Evolutionary conservation across 2,113 vertebrate genomes (phyloP), one percentile per base, ranked within the genome.

Genomic region (Paradoxurus hermaphroditus): DNA sequence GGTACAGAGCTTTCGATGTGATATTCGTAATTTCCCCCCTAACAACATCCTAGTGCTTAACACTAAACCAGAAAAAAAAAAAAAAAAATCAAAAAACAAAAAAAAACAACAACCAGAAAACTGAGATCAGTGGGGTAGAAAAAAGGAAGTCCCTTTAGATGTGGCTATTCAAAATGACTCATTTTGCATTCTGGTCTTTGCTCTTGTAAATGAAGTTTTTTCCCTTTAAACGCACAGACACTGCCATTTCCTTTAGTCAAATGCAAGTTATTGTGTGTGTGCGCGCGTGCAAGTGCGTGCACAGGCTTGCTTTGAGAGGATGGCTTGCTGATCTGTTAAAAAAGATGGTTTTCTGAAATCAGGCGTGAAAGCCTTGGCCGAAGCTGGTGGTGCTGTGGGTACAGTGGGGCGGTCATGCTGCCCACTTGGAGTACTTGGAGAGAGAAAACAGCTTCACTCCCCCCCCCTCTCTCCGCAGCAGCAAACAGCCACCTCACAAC

Each of bases 331-430:
- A 82, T 97, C 46, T 94, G 97, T 86, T 86, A 81, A 68, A 92
- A 98, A 97, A 96, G 94, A 78, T 98, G 92, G 36, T 98, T 98
- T 98, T 96, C 96, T 96, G 96, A 95, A 97, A 92, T 97, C 92
- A 90, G 73, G 53, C 46, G 97, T 86, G 72, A 97, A 98, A 95
- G 96, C 34, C 96, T 97, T 96, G 96, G 46, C 62, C 94, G 36
- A 95, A 95, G 85, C 82, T 87, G 86, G 86, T 86, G 86, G 86
- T 93, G 83, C 86, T 72, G 31, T 90, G 86, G 84, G 75, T 97
- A 36, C 25, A 3, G 92, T 97, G 95, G 75, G 79, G 97, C 97
- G 84, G 79, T 96, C 84, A 46, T 95, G 44, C 72, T 96, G 86
- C 94, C 44, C 86, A 90, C 97, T 96, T 85, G 84, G 87, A 93